A percentile compares a stretch with the other conserved stretches of the same genome.
phyloP scores from a whole-genome alignment of 2,888 invertebrate genomes.

The Parapristionchus giblindavisi region DNA sequence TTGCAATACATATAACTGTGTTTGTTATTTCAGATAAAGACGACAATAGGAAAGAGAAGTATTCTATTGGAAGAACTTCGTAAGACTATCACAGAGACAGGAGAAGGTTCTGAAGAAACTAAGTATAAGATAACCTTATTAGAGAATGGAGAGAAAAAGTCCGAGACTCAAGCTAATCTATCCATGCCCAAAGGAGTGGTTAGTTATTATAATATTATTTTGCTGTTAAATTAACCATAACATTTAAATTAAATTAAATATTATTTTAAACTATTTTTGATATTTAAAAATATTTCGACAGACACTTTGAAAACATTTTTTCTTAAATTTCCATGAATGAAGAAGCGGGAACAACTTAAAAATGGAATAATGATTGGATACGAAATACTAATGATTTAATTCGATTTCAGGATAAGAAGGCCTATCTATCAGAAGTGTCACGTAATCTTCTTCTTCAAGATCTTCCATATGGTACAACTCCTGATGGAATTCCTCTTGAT shows the following conservation, averaged over 20 bases:
- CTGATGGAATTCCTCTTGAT: constrained; percentile 1
- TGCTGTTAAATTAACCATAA: neutral
- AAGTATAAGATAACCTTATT: constrained; percentile 58
- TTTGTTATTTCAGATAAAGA: constrained; percentile 56
- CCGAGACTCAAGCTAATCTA: constrained; percentile 63
- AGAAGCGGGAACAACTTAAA: no score
- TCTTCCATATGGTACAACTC: neutral
- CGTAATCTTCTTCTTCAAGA: constrained; percentile 49
- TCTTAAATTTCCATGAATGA: no score
- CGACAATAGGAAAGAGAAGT: constrained; percentile 61
- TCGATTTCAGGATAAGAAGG: constrained; percentile 55
- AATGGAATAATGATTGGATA: no score
- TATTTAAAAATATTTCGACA: neutral
- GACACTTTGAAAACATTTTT: neutral
- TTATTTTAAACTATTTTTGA: neutral
- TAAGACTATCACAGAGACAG: constrained; percentile 26
- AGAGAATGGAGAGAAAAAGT: constrained; percentile 66
- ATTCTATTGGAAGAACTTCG: constrained; percentile 58
- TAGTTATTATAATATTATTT: constrained; percentile 31
- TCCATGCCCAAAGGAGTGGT: constrained; percentile 66
- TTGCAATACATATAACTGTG: no score
- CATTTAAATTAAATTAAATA: neutral
- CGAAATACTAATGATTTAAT: no score
- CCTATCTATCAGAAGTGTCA: constrained; percentile 56
- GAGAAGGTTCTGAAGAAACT: constrained; percentile 50